Evolutionary conservation across 2,888 invertebrate genomes (phyloP), one percentile per base, ranked within the genome.

Genomic region (Schrankia costaestrigalis): DNA sequence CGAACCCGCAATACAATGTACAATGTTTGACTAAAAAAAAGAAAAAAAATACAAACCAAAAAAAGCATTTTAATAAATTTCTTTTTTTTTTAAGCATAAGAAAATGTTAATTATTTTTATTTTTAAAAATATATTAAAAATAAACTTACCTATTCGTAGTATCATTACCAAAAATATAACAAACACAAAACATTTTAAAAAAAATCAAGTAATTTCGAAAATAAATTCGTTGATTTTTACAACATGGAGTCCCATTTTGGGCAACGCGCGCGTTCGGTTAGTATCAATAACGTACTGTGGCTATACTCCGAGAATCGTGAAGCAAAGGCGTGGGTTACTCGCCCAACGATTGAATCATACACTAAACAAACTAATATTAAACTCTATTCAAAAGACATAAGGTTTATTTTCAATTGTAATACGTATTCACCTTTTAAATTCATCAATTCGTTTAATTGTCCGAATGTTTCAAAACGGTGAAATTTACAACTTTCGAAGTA

Each of bases 251-350:
- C 61, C 53, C 64, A 62, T 69, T 64, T 68, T 48, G 47, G 53
- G 43, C 58, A 60, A 76, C 84, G 79, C 80, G 80, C 77, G 76
- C 73, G 66, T 70, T 54, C 64, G 43, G 11, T 52, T 66, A 51
- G 71, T 42, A 66, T 61, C 69, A 50, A 61, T 62, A 53, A 53
- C 56, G 54, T 59, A 82, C 82, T 83, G 80, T 68, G 69, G 73
- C 58, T 67, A 56, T 63, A 71, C 60, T 66, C 54, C 63, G 56
- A 60, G 63, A 70, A 75, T 65, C 59, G 62, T 68, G 73, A 76
- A 77, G 69, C 67, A 76, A 77, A 71, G 67, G 80, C 80, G 81
- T 82, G 79, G 78, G 78, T 58, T 73, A 49, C 44, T 46, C 50
- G 58, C 57, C 55, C 63, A 55, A 56, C 60, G 58, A 70, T 70